These are phyloP conservation scores for Astropecten irregularis DNA, from an alignment of 53 echinoderm and acorn worm species.

Conservation along the genomic window DNA sequence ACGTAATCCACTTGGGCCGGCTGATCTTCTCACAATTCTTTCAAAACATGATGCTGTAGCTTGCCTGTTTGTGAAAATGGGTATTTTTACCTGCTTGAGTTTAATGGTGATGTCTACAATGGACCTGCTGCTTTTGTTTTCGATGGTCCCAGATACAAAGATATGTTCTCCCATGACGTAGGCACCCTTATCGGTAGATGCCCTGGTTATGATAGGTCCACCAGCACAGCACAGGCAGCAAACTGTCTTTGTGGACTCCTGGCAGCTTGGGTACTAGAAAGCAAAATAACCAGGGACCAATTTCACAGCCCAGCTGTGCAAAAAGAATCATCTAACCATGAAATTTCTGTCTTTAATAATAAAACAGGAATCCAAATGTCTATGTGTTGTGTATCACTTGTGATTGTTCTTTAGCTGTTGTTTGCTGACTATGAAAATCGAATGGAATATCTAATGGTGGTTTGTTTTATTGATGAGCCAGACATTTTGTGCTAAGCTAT, in stretches of 20 bases:
- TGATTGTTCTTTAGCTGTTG: too few relatives aligned
- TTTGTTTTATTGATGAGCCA: too few relatives aligned
- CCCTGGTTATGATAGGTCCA: slow-evolving; percentile 30
- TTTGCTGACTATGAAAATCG: too few relatives aligned
- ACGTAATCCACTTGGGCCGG: too few relatives aligned
- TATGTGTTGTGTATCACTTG: too few relatives aligned
- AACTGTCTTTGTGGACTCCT: slow-evolving; percentile 33
- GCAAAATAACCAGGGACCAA: neutral
- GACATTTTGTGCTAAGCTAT: too few relatives aligned
- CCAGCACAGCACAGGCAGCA: slow-evolving; percentile 50
- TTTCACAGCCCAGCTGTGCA: too few relatives aligned
- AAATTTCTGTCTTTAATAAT: too few relatives aligned
- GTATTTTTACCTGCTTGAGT: slow-evolving; percentile 29
- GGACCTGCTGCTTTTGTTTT: slow-evolving; percentile 7
- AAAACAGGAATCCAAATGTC: neutral
- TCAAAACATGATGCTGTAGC: too few relatives aligned
- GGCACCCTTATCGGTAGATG: slow-evolving; percentile 26
- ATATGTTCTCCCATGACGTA: slow-evolving; percentile 50
- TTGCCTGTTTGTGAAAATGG: neutral
- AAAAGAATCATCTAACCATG: too few relatives aligned
- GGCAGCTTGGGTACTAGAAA: neutral
- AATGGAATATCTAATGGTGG: too few relatives aligned
- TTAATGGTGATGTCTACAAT: neutral
- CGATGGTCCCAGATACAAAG: slow-evolving; percentile 20
- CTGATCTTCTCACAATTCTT: neutral